Conservation (phyloP, 2,113 vertebrate genomes). For the Rhynchopsitta pachyrhyncha region DNA sequence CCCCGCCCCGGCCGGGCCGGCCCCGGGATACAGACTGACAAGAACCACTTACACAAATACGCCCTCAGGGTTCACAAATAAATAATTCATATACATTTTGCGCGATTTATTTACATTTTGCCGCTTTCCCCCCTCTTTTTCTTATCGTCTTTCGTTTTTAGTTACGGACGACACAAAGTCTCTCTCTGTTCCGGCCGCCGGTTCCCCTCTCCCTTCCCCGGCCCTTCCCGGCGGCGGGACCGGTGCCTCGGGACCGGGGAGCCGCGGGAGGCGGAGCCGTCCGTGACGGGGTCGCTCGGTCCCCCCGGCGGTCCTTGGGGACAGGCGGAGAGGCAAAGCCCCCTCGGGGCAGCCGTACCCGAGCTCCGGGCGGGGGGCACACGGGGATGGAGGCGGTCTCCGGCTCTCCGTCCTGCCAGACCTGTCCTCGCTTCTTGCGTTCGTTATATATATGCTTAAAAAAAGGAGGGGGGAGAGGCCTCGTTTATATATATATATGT, state of each 20-base stretch:
- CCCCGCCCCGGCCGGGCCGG: slow-evolving; percentile 51
- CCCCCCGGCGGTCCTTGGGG: background rate
- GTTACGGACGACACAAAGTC: background rate
- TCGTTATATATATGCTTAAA: background rate
- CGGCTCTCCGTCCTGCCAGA: background rate
- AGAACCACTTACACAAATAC: slow-evolving; percentile 87
- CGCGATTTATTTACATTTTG: slow-evolving; percentile 84
- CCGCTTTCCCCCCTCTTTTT: background rate
- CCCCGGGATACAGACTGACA: slow-evolving; percentile 81
- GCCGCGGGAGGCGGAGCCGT: background rate
- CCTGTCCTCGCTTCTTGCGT: background rate
- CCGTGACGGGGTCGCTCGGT: background rate
- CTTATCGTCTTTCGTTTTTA: background rate
- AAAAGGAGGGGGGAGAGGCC: background rate
- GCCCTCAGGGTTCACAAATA: slow-evolving; percentile 84
- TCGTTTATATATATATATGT: background rate
- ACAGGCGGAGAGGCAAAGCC: background rate
- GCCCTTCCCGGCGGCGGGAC: background rate
- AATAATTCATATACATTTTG: slow-evolving; percentile 94
- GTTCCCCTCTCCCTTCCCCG: too few relatives aligned
- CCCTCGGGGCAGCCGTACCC: background rate
- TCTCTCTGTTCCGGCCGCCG: background rate
- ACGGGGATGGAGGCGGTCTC: background rate
- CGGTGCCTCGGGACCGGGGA: background rate
- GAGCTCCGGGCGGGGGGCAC: background rate